Base-by-base conservation (phyloP, 37 sponge, comb jelly and placozoan genomes). In the Halichondria panicea region DNA sequence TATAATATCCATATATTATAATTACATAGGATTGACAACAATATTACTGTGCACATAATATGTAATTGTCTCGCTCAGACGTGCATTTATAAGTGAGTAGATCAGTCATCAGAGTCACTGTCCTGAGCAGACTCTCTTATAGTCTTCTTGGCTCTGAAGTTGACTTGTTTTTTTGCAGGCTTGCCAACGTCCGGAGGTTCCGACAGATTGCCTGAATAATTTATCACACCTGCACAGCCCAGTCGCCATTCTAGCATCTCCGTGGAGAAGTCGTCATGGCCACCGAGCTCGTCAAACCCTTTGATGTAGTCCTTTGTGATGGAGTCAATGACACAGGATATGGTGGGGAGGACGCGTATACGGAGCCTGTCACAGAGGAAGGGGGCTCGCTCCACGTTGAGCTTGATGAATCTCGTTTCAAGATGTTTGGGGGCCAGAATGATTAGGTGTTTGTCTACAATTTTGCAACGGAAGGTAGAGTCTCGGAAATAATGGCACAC, bases 231-330 rank as follows among this genome's bases (percentile, higher is more conserved):
- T 18, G 83, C 70, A 38, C 84, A 79, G 21, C 95, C 99, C 39
- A 98, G 57, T 34, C 99, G 56, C 99, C 99, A 98, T 65, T 95
- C 99, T 57, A 98, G 53, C 87, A 93, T 86, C 61, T 95, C 97
- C 36, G 96, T 98, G 30, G 89, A 71, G 81, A 98, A 98, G 7
- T 98, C 97, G 69, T 98, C 99, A 30, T 71, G 79, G 3, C 91
- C 91, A 0, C 99, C 99, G 31, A 98, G 75, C 12, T 91, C 89
- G 78, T 98, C 99, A 86, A 98, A 98, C 0, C 99, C 99, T 70
- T 80, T 88, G 34, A 98, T 90, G 35, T 79, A 87, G 73, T 95
- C 99, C 55, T 84, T 83, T 2, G 89, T 91, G 27, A 78, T 84
- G 30, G 78, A 81, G 30, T 95, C 88, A 31, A 96, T 72, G 22